These are phyloP conservation scores for Tortrix viridana DNA, from an alignment of 2,888 invertebrate genomes.

Conservation along the genomic window DNA sequence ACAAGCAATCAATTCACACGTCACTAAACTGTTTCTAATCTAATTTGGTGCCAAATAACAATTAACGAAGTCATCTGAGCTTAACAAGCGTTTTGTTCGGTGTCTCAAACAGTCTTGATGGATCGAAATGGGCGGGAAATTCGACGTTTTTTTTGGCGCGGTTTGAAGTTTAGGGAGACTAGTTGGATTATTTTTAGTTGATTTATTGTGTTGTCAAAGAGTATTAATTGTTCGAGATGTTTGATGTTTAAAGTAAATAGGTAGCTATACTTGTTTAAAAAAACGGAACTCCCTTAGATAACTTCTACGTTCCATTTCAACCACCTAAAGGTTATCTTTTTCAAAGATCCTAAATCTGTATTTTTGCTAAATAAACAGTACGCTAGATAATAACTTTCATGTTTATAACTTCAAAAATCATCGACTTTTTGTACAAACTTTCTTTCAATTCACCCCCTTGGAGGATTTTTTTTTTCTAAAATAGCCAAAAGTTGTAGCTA, in stretches of 20 bases:
- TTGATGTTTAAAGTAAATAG: slow-evolving; percentile 1
- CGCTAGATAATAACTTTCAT: too few species aligned
- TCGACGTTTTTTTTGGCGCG: slow-evolving; percentile 63
- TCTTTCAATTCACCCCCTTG: too few species aligned
- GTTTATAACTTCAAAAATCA: too few species aligned
- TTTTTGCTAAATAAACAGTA: too few species aligned
- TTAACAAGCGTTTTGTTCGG: slow-evolving; percentile 57
- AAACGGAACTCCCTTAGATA: too few species aligned
- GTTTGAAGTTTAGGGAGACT: slow-evolving; percentile 9
- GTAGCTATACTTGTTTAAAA: too few species aligned
- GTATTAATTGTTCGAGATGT: neutral
- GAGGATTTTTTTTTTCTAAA: too few species aligned
- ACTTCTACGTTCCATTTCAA: too few species aligned
- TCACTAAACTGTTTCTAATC: slow-evolving; percentile 56
- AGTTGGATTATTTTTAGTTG: neutral
- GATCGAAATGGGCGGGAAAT: slow-evolving; percentile 62
- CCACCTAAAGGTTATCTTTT: too few species aligned
- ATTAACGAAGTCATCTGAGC: slow-evolving; percentile 76
- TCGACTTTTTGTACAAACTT: too few species aligned
- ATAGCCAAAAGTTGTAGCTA: too few species aligned
- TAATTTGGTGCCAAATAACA: slow-evolving; percentile 72
- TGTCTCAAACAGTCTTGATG: slow-evolving; percentile 57
- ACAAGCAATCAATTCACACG: slow-evolving; percentile 45
- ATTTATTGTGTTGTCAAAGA: neutral
- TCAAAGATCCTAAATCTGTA: too few species aligned